A percentile compares a stretch with the other conserved stretches of the same genome.
Conservation (phyloP, 1,140 invertebrate genomes). For the Drosophila burlai region DNA sequence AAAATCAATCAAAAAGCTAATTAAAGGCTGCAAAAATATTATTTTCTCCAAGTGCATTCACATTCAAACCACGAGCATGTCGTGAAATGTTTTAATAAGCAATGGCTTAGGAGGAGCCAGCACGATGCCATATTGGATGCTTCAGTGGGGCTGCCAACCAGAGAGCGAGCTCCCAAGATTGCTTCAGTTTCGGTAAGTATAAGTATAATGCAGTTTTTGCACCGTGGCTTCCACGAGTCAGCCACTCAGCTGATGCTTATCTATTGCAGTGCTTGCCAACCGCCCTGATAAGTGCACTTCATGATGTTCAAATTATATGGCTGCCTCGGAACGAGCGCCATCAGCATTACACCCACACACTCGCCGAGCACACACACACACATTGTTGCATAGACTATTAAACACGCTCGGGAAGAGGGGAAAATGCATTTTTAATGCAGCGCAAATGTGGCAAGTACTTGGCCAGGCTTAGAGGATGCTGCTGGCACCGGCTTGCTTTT, state of each 20-base stretch:
- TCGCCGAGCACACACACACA: conserved; percentile 21
- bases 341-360: conserved; percentile 64
- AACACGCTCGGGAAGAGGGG: conserved; percentile 48
- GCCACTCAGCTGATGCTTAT: conserved; percentile 73
- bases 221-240: conserved; percentile 17
- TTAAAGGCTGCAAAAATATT: not conserved
- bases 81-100: conserved; percentile 71
- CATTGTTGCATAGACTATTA: conserved; percentile 78
- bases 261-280: conserved; percentile 71
- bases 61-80: conserved; percentile 22
- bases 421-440: conserved; percentile 80
- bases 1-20: not conserved
- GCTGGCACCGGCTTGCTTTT: conserved; percentile 30
- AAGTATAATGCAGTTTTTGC: conserved; percentile 56
- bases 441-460: conserved; percentile 75
- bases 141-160: conserved; percentile 8
- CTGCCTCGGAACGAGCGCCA: conserved; percentile 61
- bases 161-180: conserved; percentile 7
- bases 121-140: conserved; percentile 53
- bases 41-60: conserved; percentile 7
- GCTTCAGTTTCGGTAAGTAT: conserved; percentile 47
- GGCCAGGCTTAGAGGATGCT: conserved; percentile 38
- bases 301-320: conserved; percentile 82
- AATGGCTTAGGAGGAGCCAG: conserved; percentile 36
- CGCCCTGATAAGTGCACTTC: conserved; percentile 76